Evolutionary conservation across 2,113 vertebrate species (phyloP).

Genomic region (Sylvicapra grimmia): DNA sequence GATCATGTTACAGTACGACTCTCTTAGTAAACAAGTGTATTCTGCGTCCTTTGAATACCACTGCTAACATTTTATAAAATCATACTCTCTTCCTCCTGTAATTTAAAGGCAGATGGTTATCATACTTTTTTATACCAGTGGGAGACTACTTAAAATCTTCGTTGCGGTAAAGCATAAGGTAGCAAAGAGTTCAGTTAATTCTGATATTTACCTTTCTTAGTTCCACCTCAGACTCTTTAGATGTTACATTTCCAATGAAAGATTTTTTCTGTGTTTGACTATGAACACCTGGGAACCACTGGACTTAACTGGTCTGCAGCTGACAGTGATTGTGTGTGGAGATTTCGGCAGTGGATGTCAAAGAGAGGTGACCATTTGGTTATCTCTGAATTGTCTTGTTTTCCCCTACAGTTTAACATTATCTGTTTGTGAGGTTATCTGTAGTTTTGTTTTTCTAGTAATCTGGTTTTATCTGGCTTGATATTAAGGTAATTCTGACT

Average conservation of each 20-base stretch:
- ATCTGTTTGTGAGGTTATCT: background rate
- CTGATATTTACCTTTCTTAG: conserved; percentile 76
- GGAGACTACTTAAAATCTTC: conserved; percentile 74
- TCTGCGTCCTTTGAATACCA: conserved; percentile 52
- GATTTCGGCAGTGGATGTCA: conserved; percentile 44
- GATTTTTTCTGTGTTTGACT: conserved; percentile 74
- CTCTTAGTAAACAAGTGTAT: conserved; percentile 67
- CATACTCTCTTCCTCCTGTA: conserved; percentile 59
- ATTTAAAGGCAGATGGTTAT: conserved; percentile 78
- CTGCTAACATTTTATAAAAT: conserved; percentile 66
- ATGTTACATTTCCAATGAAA: conserved; percentile 74
- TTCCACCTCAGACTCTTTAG: conserved; percentile 78
- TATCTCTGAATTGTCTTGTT: conserved; percentile 49
- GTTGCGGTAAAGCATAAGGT: conserved; percentile 72
- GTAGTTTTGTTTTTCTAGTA: background rate
- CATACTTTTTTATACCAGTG: conserved; percentile 74
- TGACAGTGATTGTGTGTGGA: conserved; percentile 56
- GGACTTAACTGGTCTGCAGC: conserved; percentile 70
- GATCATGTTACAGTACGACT: conserved; percentile 58
- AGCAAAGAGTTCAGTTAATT: conserved; percentile 77
- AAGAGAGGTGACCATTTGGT: conserved; percentile 45
- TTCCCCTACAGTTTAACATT: background rate
- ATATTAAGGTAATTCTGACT: background rate
- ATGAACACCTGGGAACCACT: conserved; percentile 67
- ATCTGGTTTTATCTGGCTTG: background rate